phyloP scores from a whole-genome alignment of 2,797 vertebrate genomes.

The Tolypeutes matacus region DNA sequence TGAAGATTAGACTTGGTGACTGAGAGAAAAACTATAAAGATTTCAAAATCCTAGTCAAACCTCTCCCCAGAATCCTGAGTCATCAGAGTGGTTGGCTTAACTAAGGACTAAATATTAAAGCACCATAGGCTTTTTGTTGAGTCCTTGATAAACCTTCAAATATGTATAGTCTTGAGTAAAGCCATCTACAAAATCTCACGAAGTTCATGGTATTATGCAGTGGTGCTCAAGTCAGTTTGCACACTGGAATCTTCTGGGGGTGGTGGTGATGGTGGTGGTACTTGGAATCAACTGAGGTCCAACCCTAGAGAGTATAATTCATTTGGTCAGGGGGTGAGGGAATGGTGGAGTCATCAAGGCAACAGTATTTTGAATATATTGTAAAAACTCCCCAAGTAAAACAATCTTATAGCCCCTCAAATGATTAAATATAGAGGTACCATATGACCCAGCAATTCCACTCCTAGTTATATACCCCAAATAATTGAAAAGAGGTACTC shows the following conservation, averaged over 20 bases:
- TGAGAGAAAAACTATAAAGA: slow-evolving; percentile 53
- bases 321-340: background rate
- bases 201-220: background rate
- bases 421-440: slow-evolving; percentile 53
- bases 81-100: background rate
- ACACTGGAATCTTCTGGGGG: slow-evolving; percentile 9
- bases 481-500: slow-evolving; percentile 33
- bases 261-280: background rate
- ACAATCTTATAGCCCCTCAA: slow-evolving; percentile 7
- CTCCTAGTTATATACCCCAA: too few relatives aligned
- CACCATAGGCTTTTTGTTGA: slow-evolving; percentile 34
- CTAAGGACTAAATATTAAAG: slow-evolving; percentile 42
- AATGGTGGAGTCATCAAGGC: background rate
- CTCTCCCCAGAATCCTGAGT: background rate
- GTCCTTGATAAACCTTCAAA: slow-evolving; percentile 49
- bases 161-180: slow-evolving; percentile 8
- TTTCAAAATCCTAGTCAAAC: slow-evolving; percentile 49
- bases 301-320: background rate
- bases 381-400: slow-evolving; percentile 41
- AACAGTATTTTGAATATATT: background rate
- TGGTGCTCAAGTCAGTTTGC: background rate
- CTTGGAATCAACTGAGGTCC: background rate
- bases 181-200: background rate
- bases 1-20: slow-evolving; percentile 27
- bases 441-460: slow-evolving; percentile 3